Conservation (phyloP, 2,797 vertebrate species). For the Rhinogobio ventralis region DNA sequence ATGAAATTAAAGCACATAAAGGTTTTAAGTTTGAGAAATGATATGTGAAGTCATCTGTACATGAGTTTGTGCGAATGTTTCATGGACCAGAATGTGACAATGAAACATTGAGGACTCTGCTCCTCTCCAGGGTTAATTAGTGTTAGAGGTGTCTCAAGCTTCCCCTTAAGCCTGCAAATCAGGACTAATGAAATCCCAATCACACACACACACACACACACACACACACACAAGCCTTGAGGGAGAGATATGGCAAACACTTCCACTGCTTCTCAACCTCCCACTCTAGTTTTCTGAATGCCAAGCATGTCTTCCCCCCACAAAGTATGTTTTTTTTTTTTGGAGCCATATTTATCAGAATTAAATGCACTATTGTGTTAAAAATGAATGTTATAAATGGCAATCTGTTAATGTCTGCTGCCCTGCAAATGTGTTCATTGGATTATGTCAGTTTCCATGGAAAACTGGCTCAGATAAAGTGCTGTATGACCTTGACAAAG, state of each 20-base stretch:
- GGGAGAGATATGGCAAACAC: constrained; percentile 59
- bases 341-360: neutral
- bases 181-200: constrained; percentile 68
- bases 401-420: constrained; percentile 2
- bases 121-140: constrained; percentile 34
- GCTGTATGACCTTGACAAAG: constrained; percentile 27
- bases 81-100: neutral
- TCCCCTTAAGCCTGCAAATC: constrained; percentile 57
- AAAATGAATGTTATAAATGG: neutral
- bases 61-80: neutral
- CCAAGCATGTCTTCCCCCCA: neutral
- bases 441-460: constrained; percentile 42
- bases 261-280: constrained; percentile 34
- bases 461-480: constrained; percentile 24
- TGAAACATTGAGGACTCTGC: neutral
- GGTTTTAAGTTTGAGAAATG: neutral
- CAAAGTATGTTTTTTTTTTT: neutral
- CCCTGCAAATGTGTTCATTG: constrained; percentile 47
- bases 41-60: neutral
- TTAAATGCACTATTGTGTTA: neutral
- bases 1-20: constrained; percentile 30
- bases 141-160: constrained; percentile 58
- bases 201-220: constrained; percentile 52
- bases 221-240: constrained; percentile 14
- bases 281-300: constrained; percentile 13